Evolutionary conservation across 2,797 vertebrate genomes (phyloP).

Genomic region (Peromyscus attwateri): DNA sequence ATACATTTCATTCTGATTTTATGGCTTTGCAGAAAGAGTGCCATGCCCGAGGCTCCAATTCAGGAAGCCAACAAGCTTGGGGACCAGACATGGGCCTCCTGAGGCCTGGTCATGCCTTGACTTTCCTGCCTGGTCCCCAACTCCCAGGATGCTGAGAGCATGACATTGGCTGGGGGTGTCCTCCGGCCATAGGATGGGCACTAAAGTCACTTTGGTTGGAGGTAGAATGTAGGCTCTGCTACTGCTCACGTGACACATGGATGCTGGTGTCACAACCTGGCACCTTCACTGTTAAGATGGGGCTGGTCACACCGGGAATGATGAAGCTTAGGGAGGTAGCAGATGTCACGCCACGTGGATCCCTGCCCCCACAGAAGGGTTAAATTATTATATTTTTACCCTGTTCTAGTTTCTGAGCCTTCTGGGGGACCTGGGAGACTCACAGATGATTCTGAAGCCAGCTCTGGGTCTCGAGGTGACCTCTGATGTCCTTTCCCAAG

Average conservation of each 20-base stretch:
- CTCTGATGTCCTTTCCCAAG: neutral
- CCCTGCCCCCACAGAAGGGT: neutral
- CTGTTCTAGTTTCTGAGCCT: neutral
- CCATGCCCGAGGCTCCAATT: neutral
- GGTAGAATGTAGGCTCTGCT: neutral
- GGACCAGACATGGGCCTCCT: neutral
- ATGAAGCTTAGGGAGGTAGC: neutral
- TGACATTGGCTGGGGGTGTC: neutral
- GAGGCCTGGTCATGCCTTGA: neutral
- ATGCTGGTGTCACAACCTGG: rapidly evolving
- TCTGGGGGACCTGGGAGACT: neutral
- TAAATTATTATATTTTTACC: neutral
- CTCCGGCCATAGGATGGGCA: neutral
- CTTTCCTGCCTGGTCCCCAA: neutral
- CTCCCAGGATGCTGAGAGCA: neutral
- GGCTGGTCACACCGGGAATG: neutral
- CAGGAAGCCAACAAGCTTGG: neutral
- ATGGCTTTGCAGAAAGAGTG: neutral
- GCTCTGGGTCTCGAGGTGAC: neutral
- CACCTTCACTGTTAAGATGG: neutral
- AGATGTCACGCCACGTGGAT: neutral
- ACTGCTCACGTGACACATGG: neutral
- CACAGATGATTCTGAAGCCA: neutral
- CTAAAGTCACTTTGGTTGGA: neutral
- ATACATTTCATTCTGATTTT: neutral